A percentile compares a stretch with the other conserved stretches of the same genome.
Evolutionary conservation across 2,113 vertebrate genomes (phyloP).

Genomic region (Chitala chitala): DNA sequence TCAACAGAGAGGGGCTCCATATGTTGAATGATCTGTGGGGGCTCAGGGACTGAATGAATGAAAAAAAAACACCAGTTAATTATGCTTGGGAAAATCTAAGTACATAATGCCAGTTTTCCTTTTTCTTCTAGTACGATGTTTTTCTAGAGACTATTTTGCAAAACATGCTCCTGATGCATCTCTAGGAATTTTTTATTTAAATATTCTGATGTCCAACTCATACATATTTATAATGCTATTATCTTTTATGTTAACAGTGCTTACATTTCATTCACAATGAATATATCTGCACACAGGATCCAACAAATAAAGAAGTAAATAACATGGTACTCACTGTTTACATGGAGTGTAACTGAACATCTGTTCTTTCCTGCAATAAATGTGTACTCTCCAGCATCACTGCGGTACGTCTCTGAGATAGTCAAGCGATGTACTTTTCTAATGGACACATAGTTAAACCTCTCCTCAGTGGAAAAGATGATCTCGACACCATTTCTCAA

Average conservation of each 20-base stretch:
- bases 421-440: conserved; percentile 85
- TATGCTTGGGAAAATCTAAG: not conserved
- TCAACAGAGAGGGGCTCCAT: conserved; percentile 82
- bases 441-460: conserved; percentile 78
- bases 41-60: conserved; percentile 75
- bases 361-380: conserved; percentile 87
- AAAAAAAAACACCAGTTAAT: not conserved
- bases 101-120: too few relatives aligned
- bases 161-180: too few relatives aligned
- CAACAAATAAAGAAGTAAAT: not conserved
- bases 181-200: too few relatives aligned
- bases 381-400: conserved; percentile 86
- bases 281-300: not conserved
- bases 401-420: conserved; percentile 82
- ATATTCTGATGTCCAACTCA: too few relatives aligned
- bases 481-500: conserved; percentile 87
- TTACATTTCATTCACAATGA: too few relatives aligned
- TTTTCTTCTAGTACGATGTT: too few relatives aligned
- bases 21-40: conserved; percentile 80
- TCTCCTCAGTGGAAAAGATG: conserved; percentile 74
- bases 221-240: not conserved
- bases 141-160: too few relatives aligned
- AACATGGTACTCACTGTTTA: conserved; percentile 69
- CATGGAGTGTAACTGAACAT: conserved; percentile 74
- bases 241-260: not conserved